phyloP scores from a whole-genome alignment of 2,113 vertebrate genomes.

The Amia ocellicauda region DNA sequence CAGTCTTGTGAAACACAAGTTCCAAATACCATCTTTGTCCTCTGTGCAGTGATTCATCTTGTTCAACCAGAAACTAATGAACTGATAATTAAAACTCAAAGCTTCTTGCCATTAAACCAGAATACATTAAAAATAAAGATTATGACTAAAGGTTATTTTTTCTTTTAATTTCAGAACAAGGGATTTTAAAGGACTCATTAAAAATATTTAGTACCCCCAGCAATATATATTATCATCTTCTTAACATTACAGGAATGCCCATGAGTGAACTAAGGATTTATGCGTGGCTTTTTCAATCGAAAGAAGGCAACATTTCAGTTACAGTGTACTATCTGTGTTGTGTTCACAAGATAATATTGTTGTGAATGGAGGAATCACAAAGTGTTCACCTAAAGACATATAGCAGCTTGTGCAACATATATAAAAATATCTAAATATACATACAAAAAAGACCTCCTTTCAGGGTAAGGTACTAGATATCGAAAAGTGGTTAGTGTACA shows the following conservation, averaged over 20 bases:
- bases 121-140: conserved; percentile 63
- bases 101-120: conserved; percentile 59
- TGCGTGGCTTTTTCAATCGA: no score
- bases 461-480: no score
- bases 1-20: conserved; percentile 25
- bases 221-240: conserved; percentile 48
- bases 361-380: no score
- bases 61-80: conserved; percentile 39
- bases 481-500: no score
- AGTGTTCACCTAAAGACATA: no score
- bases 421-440: no score
- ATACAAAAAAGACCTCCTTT: no score
- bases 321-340: no score
- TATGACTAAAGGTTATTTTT: conserved; percentile 57
- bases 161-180: conserved; percentile 58
- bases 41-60: conserved; percentile 16
- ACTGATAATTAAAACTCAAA: conserved; percentile 59
- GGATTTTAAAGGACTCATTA: conserved; percentile 48
- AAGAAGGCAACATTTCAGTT: no score
- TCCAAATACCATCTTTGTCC: conserved; percentile 40
- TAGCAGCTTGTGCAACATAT: no score
- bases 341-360: no score
- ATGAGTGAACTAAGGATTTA: conserved; percentile 20
- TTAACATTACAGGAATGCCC: conserved; percentile 45
- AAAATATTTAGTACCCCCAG: conserved; percentile 43